These are phyloP conservation scores for Rhinopomastus cyanomelas DNA, from an alignment of 2,113 vertebrate genomes.

Conservation along the genomic window DNA sequence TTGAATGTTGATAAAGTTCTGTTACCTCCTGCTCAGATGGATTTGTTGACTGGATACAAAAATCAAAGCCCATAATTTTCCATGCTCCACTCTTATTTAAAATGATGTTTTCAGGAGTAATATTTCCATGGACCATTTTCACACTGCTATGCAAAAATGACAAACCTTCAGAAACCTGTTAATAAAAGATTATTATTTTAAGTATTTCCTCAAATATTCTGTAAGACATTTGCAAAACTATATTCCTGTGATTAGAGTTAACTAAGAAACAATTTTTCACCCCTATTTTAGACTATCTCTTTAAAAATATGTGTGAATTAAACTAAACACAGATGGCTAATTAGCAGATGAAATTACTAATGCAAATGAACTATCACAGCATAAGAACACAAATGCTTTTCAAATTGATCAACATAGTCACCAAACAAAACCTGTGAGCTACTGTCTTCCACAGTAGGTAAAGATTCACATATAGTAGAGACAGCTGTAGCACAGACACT, in stretches of 20 bases:
- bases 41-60: constrained; percentile 91
- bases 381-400: background rate
- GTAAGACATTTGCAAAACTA: background rate
- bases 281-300: background rate
- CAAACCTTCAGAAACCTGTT: constrained; percentile 93
- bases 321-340: background rate
- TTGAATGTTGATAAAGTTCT: background rate
- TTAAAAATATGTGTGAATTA: background rate
- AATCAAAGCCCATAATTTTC: constrained; percentile 99
- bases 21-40: constrained; percentile 92
- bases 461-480: background rate
- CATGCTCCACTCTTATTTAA: constrained; percentile 97
- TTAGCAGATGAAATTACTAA: background rate
- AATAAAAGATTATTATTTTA: constrained; percentile 25
- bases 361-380: background rate
- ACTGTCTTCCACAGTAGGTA: background rate
- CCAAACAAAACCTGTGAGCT: background rate
- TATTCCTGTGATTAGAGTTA: background rate
- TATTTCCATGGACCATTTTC: constrained; percentile 98
- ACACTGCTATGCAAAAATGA: constrained; percentile 97
- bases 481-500: background rate
- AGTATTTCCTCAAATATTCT: background rate
- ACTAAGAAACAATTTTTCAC: background rate
- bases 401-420: background rate
- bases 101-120: constrained; percentile 94